Percentiles rank a stretch among this genome's conserved stretches.
These are phyloP conservation scores for Sogatella furcifera DNA, from an alignment of 1,140 invertebrate species.

Conservation along the genomic window DNA sequence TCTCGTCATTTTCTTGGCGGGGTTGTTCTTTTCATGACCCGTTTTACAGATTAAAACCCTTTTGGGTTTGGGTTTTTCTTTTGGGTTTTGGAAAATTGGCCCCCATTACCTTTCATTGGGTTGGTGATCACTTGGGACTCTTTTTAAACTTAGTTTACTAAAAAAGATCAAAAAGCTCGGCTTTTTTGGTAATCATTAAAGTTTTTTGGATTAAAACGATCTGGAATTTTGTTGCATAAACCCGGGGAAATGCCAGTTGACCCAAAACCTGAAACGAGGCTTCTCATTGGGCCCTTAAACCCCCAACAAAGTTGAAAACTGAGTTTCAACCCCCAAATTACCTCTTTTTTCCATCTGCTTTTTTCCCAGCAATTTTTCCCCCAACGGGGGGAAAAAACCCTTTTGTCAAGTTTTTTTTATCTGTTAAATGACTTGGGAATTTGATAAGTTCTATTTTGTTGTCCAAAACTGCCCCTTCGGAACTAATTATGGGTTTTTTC, in stretches of 20 bases:
- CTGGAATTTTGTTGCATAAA: neutral
- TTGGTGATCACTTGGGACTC: neutral
- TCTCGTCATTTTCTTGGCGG: neutral
- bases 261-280: slow-evolving; percentile 3
- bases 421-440: neutral
- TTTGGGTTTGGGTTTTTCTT: neutral
- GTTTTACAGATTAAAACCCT: neutral
- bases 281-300: slow-evolving; percentile 2
- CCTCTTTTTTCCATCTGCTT: slow-evolving; percentile 10
- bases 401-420: slow-evolving; percentile 13
- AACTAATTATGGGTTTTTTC: neutral
- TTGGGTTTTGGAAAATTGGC: neutral
- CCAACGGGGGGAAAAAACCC: slow-evolving; percentile 6
- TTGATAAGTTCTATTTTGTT: slow-evolving; percentile 4
- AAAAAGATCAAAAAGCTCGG: neutral
- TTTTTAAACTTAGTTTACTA: too few relatives aligned
- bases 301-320: slow-evolving; percentile 2
- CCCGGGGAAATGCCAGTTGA: neutral
- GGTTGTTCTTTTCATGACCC: neutral
- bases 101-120: neutral
- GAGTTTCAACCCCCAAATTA: neutral
- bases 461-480: neutral
- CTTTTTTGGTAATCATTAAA: slow-evolving; percentile 5
- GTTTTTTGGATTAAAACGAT: neutral
- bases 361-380: slow-evolving; percentile 8